Conservation (phyloP, 2,113 vertebrate species). For the Casuarius casuarius region DNA sequence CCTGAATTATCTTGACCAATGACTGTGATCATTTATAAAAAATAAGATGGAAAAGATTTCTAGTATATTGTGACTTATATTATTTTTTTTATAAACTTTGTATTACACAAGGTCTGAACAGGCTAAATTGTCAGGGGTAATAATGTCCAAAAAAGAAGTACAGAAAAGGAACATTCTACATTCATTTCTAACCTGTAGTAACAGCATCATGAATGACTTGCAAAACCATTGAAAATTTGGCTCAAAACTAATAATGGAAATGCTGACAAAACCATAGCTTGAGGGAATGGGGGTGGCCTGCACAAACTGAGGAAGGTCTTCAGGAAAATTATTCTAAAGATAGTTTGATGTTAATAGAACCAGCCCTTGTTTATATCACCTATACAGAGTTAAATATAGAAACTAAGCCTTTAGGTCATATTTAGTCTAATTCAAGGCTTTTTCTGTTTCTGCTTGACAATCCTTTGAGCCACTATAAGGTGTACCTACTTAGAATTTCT, state of each 20-base stretch:
- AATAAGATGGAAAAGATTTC: background rate
- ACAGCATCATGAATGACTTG: background rate
- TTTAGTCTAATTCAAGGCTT: conserved; percentile 40
- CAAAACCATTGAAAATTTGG: background rate
- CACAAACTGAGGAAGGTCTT: background rate
- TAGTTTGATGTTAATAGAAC: background rate
- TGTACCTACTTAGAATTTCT: conserved; percentile 4
- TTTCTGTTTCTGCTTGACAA: conserved; percentile 29
- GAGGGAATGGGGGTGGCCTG: background rate
- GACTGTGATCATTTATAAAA: background rate
- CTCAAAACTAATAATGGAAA: background rate
- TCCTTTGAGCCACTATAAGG: conserved; percentile 4
- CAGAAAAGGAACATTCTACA: background rate
- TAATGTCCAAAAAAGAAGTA: background rate
- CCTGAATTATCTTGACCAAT: background rate
- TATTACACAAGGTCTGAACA: background rate
- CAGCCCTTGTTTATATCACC: background rate
- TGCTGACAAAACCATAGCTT: background rate
- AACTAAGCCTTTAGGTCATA: conserved; percentile 13
- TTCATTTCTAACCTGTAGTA: background rate
- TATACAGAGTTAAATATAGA: background rate
- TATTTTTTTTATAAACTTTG: background rate
- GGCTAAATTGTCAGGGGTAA: background rate
- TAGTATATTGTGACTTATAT: background rate
- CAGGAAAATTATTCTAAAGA: background rate